Evolutionary conservation across 2,888 invertebrate species (phyloP).

Genomic region (Macrosiphum euphorbiae): DNA sequence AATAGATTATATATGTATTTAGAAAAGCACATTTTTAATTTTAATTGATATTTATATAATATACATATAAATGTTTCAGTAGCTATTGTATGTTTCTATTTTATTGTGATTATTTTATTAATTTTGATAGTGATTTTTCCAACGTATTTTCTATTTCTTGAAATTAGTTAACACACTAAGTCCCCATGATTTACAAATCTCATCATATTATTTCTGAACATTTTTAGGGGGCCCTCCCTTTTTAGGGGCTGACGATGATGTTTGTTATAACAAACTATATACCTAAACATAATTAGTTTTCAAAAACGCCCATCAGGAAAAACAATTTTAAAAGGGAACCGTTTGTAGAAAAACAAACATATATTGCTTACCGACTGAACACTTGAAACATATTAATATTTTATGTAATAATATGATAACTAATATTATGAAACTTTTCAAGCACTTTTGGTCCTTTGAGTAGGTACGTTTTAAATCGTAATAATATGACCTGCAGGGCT

Average conservation of each 20-base stretch:
- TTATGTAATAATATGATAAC: neutral
- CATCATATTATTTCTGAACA: neutral
- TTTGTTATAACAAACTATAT: neutral
- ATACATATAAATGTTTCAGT: neutral
- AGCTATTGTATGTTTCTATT: neutral
- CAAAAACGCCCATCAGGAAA: neutral
- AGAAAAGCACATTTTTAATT: neutral
- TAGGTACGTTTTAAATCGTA: neutral
- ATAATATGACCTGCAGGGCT: neutral
- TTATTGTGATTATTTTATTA: neutral
- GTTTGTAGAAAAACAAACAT: neutral
- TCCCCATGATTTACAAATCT: neutral
- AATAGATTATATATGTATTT: neutral
- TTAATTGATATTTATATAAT: neutral
- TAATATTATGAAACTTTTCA: neutral
- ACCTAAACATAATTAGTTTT: neutral
- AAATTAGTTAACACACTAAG: no score
- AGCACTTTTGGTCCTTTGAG: neutral
- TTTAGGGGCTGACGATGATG: neutral
- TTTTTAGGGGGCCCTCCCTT: neutral
- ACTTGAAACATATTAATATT: neutral
- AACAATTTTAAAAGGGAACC: neutral
- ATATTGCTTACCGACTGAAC: neutral
- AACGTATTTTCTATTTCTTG: neutral
- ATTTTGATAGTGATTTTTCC: neutral